A percentile compares a stretch with the other conserved stretches of the same genome.
Conservation (phyloP, 2,113 vertebrate species). For the Eclectus roratus region DNA sequence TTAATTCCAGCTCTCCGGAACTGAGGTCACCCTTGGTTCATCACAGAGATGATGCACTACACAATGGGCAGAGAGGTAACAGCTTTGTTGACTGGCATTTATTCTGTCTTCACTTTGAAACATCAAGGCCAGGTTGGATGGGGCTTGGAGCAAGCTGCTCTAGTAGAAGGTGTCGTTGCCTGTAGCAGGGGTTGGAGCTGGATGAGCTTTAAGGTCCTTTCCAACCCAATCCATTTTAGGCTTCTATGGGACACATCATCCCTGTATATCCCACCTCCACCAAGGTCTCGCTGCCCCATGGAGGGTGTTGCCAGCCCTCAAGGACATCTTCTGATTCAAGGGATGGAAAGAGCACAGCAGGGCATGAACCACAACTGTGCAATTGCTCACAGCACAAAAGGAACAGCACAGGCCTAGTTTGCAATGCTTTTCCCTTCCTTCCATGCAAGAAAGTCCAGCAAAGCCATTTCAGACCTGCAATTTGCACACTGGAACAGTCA, state of each 20-base stretch:
- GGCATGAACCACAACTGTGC: background rate
- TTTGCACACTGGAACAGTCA: background rate
- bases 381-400: background rate
- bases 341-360: background rate
- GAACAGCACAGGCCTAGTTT: fast-evolving
- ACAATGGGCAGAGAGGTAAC: background rate
- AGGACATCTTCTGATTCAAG: background rate
- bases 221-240: background rate
- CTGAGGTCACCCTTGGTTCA: background rate
- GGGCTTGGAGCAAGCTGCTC: background rate
- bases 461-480: background rate
- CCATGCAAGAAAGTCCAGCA: background rate
- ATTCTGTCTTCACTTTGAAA: background rate
- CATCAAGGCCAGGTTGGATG: background rate
- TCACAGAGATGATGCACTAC: background rate
- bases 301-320: fast-evolving
- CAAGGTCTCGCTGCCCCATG: fast-evolving
- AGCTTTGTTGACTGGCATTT: background rate
- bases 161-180: background rate
- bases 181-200: background rate
- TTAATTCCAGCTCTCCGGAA: background rate
- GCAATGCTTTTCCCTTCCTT: background rate
- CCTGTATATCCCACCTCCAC: background rate
- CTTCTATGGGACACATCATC: fast-evolving
- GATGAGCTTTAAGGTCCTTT: background rate